phyloP scores from a whole-genome alignment of 2,888 invertebrate species.

The Drosophila atripex region DNA sequence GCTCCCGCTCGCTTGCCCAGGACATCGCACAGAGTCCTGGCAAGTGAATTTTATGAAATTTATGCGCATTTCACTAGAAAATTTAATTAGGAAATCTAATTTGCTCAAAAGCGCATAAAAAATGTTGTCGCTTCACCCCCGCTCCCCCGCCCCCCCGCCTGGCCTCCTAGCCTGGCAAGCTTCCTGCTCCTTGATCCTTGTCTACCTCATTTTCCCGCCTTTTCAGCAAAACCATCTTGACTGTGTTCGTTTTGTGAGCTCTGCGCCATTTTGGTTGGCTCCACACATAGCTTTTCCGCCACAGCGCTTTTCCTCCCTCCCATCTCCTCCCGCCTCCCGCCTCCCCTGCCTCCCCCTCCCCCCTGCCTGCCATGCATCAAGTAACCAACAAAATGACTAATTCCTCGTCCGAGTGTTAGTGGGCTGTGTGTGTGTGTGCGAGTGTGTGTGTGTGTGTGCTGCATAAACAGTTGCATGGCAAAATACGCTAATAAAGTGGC shows the following conservation, averaged over 20 bases:
- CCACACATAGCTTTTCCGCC: slow-evolving; percentile 14
- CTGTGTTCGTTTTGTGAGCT: slow-evolving; percentile 30
- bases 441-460: slow-evolving; percentile 52
- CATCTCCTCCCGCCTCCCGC: neutral
- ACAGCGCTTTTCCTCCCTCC: slow-evolving; percentile 1
- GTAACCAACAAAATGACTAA: slow-evolving; percentile 82
- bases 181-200: neutral
- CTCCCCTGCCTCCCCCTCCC: neutral
- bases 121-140: slow-evolving; percentile 57
- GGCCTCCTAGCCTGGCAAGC: too few species aligned
- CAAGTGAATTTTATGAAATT: slow-evolving; percentile 75
- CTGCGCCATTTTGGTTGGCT: slow-evolving; percentile 67
- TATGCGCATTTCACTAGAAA: slow-evolving; percentile 82
- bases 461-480: slow-evolving; percentile 79
- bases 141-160: too few species aligned
- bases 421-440: slow-evolving; percentile 11
- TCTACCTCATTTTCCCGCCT: neutral
- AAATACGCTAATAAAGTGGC: slow-evolving; percentile 81
- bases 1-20: too few species aligned
- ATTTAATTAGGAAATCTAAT: slow-evolving; percentile 84
- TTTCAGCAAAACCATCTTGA: slow-evolving; percentile 6
- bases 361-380: slow-evolving; percentile 73
- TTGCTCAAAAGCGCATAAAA: slow-evolving; percentile 84
- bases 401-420: slow-evolving; percentile 62
- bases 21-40: neutral